Conservation (phyloP, 2,888 invertebrate genomes). For the Heliconius cydno region DNA sequence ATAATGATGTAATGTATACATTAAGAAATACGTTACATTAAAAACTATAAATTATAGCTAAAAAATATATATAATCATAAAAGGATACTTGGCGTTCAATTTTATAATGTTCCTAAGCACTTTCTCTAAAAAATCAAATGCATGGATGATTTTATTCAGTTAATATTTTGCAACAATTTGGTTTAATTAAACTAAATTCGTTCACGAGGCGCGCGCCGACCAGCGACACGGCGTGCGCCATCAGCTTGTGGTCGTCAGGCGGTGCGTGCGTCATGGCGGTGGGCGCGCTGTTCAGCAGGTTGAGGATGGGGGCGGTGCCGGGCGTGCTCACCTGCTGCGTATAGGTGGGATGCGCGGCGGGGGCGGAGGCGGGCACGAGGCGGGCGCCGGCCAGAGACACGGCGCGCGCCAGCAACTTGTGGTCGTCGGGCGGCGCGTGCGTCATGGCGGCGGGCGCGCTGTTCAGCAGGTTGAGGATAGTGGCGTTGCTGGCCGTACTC, state of each 20-base stretch:
- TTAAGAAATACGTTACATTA: too few relatives aligned
- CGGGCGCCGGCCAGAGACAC: slow-evolving; percentile 83
- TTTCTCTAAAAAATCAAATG: not conserved
- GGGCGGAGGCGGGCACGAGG: slow-evolving; percentile 63
- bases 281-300: slow-evolving; percentile 90
- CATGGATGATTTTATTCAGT: not conserved
- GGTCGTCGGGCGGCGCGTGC: slow-evolving; percentile 69
- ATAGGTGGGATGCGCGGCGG: slow-evolving; percentile 59
- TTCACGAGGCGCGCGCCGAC: slow-evolving; percentile 76
- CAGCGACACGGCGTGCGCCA: slow-evolving; percentile 82
- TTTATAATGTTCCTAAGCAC: too few relatives aligned
- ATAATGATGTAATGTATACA: too few relatives aligned
- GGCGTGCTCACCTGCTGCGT: slow-evolving; percentile 76
- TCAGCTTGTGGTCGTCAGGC: slow-evolving; percentile 71
- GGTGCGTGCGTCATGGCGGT: slow-evolving; percentile 85
- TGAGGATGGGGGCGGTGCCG: slow-evolving; percentile 89
- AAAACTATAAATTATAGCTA: not conserved
- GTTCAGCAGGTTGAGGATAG: slow-evolving; percentile 90
- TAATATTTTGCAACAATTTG: not conserved
- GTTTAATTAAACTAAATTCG: too few relatives aligned
- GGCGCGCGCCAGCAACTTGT: slow-evolving; percentile 79
- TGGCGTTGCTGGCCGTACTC: slow-evolving; percentile 86
- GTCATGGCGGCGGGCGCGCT: slow-evolving; percentile 90
- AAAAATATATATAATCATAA: not conserved
- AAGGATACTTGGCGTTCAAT: not conserved